Conservation (phyloP, 2,888 invertebrate species). For the Lepidocyrtoides sp. region DNA sequence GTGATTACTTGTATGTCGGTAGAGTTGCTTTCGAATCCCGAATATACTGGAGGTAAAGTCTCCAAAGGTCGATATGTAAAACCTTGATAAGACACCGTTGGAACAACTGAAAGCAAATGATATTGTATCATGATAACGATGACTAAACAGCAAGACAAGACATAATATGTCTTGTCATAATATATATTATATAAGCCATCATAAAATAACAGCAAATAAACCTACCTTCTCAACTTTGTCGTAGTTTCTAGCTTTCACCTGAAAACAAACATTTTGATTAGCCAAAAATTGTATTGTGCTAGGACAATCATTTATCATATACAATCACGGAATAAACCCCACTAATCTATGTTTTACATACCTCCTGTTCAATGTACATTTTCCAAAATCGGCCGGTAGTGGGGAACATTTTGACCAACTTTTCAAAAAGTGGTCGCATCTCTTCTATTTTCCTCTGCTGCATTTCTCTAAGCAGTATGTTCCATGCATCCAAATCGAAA, state of each 20-base stretch:
- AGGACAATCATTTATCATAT: not conserved
- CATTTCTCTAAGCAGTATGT: constrained; percentile 96
- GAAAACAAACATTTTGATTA: too few species aligned
- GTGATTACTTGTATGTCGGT: constrained; percentile 95
- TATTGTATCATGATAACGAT: too few species aligned
- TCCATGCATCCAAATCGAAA: constrained; percentile 99
- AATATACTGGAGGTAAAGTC: constrained; percentile 98
- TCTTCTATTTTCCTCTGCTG: constrained; percentile 95
- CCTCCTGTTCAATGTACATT: constrained; percentile 99
- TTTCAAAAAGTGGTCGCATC: constrained; percentile 97
- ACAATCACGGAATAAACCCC: not conserved
- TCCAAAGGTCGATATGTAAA: constrained; percentile 99
- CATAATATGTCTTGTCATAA: too few species aligned
- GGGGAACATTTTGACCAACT: constrained; percentile 97
- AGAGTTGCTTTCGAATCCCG: constrained; percentile 98
- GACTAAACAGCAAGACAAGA: too few species aligned
- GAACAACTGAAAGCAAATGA: constrained; percentile 93
- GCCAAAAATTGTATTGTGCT: not conserved
- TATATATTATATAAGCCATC: too few species aligned
- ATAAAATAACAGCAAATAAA: constrained; percentile 70
- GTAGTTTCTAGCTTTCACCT: constrained; percentile 99
- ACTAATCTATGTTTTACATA: too few species aligned
- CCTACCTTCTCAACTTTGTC: constrained; percentile 99
- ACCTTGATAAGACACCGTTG: constrained; percentile 99
- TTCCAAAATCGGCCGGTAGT: constrained; percentile 99